Evolutionary conservation across 2,888 invertebrate species (phyloP).

Genomic region (Andrena bicolor): DNA sequence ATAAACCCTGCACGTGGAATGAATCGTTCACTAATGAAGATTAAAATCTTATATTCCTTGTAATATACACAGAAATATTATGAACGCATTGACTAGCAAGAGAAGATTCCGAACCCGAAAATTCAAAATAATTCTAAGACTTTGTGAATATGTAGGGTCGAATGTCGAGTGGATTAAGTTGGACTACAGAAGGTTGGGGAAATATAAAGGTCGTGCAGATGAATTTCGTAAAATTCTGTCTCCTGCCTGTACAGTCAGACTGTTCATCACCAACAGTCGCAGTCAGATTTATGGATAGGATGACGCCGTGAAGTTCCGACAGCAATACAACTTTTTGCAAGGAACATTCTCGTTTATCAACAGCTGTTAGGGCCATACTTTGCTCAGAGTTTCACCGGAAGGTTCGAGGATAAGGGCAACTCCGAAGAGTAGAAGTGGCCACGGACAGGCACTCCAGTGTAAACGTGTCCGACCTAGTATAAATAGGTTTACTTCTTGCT

Average conservation of each 20-base stretch:
- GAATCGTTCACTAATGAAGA: no score
- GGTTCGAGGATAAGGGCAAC: conserved; percentile 40
- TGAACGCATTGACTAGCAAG: no score
- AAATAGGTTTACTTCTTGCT: conserved; percentile 84
- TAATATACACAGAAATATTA: no score
- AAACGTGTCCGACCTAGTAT: conserved; percentile 79
- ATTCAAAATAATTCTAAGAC: no score
- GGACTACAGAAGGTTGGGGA: no score
- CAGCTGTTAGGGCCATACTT: conserved; percentile 49
- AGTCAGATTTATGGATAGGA: conserved; percentile 38
- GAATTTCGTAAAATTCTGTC: no score
- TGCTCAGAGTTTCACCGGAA: conserved; percentile 47
- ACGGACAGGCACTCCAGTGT: conserved; percentile 44
- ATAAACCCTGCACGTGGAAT: no score
- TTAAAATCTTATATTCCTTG: no score
- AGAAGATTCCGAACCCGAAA: no score
- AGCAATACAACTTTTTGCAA: conserved; percentile 40
- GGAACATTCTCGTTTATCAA: conserved; percentile 66
- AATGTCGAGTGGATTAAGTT: no score
- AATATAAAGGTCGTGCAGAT: no score
- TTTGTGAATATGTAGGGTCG: no score
- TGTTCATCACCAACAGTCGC: conserved; percentile 2
- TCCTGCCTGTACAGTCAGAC: background rate
- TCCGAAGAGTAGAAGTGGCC: conserved; percentile 29
- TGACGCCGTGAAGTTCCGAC: conserved; percentile 53